These are phyloP conservation scores for Hylaeus volcanicus DNA, from an alignment of 1,140 invertebrate species.

Conservation along the genomic window DNA sequence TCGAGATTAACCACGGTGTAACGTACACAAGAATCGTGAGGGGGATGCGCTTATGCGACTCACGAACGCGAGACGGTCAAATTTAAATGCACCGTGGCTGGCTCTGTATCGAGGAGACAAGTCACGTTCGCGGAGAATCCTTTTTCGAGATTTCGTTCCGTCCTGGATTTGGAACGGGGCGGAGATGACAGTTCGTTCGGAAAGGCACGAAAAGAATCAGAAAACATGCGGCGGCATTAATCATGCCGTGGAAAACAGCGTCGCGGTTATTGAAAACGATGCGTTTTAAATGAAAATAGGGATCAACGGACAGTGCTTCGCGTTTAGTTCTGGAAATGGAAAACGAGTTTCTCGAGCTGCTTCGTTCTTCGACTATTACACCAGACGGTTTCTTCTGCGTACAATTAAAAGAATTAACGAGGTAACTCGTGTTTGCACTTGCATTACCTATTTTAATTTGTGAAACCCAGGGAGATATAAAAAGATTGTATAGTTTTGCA, in stretches of 20 bases:
- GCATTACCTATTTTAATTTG: too few species aligned
- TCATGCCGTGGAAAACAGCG: conserved; percentile 35
- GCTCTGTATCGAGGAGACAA: conserved; percentile 55
- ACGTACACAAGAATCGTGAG: conserved; percentile 47
- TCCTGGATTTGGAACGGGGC: conserved; percentile 44
- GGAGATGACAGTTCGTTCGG: conserved; percentile 30
- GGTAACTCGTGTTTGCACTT: too few species aligned
- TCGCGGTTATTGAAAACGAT: conserved; percentile 37
- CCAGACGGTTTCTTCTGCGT: too few species aligned
- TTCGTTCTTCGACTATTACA: too few species aligned
- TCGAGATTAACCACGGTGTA: conserved; percentile 50
- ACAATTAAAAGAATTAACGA: too few species aligned
- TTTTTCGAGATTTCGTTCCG: conserved; percentile 47
- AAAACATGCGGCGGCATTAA: conserved; percentile 45
- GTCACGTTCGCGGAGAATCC: conserved; percentile 56
- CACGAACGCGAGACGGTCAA: conserved; percentile 57
- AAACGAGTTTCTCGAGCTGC: conserved; percentile 20
- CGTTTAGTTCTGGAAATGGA: conserved; percentile 17
- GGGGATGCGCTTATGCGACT: conserved; percentile 57
- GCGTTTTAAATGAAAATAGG: conserved; percentile 60
- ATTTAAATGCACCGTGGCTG: conserved; percentile 59
- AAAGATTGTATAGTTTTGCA: too few species aligned
- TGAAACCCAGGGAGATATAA: too few species aligned
- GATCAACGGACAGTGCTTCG: conserved; percentile 18
- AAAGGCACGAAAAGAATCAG: conserved; percentile 21